These are phyloP conservation scores for Drosophila mayri DNA, from an alignment of 1,140 invertebrate genomes.

Conservation along the genomic window DNA sequence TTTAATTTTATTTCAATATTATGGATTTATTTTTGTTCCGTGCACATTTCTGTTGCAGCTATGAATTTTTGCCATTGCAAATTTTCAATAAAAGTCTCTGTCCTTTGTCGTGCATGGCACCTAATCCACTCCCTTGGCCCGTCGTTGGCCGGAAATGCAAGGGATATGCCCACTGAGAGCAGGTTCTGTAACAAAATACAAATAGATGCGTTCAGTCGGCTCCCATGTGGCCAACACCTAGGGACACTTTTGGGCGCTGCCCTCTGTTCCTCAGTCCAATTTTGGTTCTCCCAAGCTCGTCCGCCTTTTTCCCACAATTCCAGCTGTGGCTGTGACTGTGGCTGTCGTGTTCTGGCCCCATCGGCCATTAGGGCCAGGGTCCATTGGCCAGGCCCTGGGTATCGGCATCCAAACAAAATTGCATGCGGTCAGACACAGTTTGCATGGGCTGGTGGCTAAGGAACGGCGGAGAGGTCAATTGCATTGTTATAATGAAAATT, in stretches of 20 bases:
- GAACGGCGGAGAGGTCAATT: slow-evolving; percentile 10
- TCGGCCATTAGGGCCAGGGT: slow-evolving; percentile 6
- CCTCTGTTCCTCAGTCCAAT: background rate
- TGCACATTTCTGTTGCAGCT: slow-evolving; percentile 32
- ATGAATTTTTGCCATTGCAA: slow-evolving; percentile 63
- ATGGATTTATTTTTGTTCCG: background rate
- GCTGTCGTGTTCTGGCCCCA: slow-evolving; percentile 1
- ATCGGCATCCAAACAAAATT: slow-evolving; percentile 53
- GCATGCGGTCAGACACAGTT: slow-evolving; percentile 67
- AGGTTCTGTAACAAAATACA: slow-evolving; percentile 73
- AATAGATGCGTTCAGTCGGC: slow-evolving; percentile 49
- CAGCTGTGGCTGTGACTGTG: slow-evolving; percentile 7
- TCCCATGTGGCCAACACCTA: slow-evolving; percentile 60
- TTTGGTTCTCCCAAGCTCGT: background rate
- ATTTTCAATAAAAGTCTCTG: slow-evolving; percentile 64
- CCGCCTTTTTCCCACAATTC: background rate
- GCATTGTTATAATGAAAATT: slow-evolving; percentile 67
- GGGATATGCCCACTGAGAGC: slow-evolving; percentile 63
- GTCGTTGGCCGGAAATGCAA: slow-evolving; percentile 11
- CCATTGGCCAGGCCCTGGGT: slow-evolving; percentile 15
- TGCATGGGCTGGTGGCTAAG: slow-evolving; percentile 12
- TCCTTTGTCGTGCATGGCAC: slow-evolving; percentile 10
- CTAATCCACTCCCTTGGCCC: background rate
- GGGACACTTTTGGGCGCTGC: slow-evolving; percentile 12
- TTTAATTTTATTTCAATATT: background rate